phyloP scores from a whole-genome alignment of 1,140 invertebrate genomes.

The Orchesella cincta region DNA sequence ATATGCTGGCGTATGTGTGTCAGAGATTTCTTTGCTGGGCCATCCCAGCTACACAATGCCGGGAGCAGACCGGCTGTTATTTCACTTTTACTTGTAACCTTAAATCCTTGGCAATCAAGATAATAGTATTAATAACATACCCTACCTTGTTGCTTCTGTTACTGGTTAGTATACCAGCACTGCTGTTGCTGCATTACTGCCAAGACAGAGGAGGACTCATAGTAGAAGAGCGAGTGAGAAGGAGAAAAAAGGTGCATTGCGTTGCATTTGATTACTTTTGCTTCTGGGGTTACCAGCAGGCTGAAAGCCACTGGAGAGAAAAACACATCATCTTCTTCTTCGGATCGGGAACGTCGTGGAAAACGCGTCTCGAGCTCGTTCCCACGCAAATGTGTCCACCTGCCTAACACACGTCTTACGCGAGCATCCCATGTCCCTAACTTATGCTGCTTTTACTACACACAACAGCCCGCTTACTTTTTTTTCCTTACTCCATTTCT shows the following conservation, averaged over 20 bases:
- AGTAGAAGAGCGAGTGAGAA: neutral
- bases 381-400: slow-evolving; percentile 32
- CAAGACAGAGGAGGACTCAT: neutral
- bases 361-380: slow-evolving; percentile 26
- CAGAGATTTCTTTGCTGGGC: neutral
- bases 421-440: slow-evolving; percentile 28
- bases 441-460: neutral
- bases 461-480: slow-evolving; percentile 13
- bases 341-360: slow-evolving; percentile 21
- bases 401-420: slow-evolving; percentile 33
- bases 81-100: slow-evolving; percentile 1
- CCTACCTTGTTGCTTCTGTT: neutral
- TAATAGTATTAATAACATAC: slow-evolving; percentile 23
- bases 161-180: neutral
- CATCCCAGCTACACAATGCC: neutral
- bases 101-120: slow-evolving; percentile 3
- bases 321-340: slow-evolving; percentile 22
- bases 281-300: slow-evolving; percentile 24
- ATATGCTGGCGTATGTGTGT: no score
- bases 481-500: neutral
- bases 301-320: slow-evolving; percentile 23
- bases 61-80: slow-evolving; percentile 1
- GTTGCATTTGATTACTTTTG: slow-evolving; percentile 15
- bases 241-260: slow-evolving; percentile 10
- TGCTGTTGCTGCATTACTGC: neutral